Conservation (phyloP, 2,797 vertebrate genomes). For the Astyanax mexicanus region DNA sequence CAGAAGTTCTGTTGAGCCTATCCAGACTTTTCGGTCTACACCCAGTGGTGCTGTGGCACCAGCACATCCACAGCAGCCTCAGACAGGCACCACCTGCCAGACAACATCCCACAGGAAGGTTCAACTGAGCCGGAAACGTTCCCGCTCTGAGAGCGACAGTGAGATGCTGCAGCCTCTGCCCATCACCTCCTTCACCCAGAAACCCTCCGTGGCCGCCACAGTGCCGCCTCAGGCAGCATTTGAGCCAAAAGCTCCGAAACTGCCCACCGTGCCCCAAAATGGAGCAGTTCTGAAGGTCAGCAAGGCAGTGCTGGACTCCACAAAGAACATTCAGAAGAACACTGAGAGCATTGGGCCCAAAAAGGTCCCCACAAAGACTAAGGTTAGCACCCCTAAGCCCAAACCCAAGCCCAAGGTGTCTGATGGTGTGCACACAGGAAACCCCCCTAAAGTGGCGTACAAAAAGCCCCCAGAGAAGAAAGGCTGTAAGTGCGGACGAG, state of each 20-base stretch:
- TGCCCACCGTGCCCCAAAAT: slow-evolving; percentile 86
- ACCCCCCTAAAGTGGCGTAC: slow-evolving; percentile 95
- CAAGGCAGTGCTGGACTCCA: slow-evolving; percentile 89
- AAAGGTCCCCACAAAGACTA: slow-evolving; percentile 92
- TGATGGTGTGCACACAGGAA: slow-evolving; percentile 85
- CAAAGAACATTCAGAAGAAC: slow-evolving; percentile 91
- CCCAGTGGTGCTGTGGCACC: slow-evolving; percentile 81
- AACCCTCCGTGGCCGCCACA: slow-evolving; percentile 81
- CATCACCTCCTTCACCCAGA: slow-evolving; percentile 90
- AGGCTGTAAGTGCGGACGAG: slow-evolving; percentile 97
- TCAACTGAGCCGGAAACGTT: slow-evolving; percentile 91
- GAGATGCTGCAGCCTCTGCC: slow-evolving; percentile 94
- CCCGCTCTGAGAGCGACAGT: slow-evolving; percentile 93
- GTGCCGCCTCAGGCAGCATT: slow-evolving; percentile 81
- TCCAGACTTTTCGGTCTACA: slow-evolving; percentile 75
- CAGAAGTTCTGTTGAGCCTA: slow-evolving; percentile 76
- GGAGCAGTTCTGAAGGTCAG: slow-evolving; percentile 90
- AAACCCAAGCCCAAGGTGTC: slow-evolving; percentile 84
- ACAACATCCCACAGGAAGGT: slow-evolving; percentile 82
- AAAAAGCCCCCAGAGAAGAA: slow-evolving; percentile 98
- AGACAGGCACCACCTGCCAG: slow-evolving; percentile 82
- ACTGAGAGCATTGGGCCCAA: slow-evolving; percentile 86
- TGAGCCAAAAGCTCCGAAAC: slow-evolving; percentile 78
- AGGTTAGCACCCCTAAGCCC: slow-evolving; percentile 88
- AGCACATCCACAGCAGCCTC: slow-evolving; percentile 76